phyloP scores from a whole-genome alignment of 2,797 vertebrate species.

The Siniperca undulata region DNA sequence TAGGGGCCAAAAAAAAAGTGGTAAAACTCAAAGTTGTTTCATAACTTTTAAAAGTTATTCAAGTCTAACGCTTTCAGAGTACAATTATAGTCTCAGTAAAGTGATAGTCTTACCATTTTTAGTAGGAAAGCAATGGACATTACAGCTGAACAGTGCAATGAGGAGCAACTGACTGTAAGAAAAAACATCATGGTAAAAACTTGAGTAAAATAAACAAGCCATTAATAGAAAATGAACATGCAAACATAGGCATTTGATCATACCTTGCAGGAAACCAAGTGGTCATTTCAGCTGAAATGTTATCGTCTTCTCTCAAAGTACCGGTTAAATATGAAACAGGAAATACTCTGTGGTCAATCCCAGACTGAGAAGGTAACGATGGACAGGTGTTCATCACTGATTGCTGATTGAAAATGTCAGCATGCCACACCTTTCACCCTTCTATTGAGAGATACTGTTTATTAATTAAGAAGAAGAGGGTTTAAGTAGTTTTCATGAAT shows the following conservation, averaged over 20 bases:
- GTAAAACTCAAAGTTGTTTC: neutral
- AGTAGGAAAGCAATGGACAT: constrained; percentile 44
- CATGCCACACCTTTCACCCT: constrained; percentile 8
- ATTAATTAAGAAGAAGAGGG: neutral
- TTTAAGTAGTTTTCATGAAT: neutral
- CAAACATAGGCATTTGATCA: neutral
- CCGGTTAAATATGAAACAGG: constrained; percentile 50
- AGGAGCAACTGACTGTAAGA: constrained; percentile 56
- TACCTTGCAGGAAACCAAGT: constrained; percentile 51
- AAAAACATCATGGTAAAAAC: constrained; percentile 18
- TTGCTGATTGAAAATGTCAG: constrained; percentile 41
- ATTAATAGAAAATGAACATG: neutral
- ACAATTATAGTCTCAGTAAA: neutral
- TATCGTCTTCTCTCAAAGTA: neutral
- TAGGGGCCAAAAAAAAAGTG: neutral
- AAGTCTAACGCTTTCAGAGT: neutral
- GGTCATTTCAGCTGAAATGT: constrained; percentile 60
- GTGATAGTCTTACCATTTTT: constrained; percentile 37
- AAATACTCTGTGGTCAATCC: constrained; percentile 42
- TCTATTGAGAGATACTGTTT: neutral
- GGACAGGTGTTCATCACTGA: constrained; percentile 51
- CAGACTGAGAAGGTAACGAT: constrained; percentile 37
- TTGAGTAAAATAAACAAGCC: neutral
- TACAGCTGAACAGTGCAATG: constrained; percentile 49
- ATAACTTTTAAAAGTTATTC: neutral